Percentiles rank a stretch among this genome's conserved stretches.
These are phyloP conservation scores for Aeoliscus strigatus DNA, from an alignment of 2,797 vertebrate species.

Conservation along the genomic window DNA sequence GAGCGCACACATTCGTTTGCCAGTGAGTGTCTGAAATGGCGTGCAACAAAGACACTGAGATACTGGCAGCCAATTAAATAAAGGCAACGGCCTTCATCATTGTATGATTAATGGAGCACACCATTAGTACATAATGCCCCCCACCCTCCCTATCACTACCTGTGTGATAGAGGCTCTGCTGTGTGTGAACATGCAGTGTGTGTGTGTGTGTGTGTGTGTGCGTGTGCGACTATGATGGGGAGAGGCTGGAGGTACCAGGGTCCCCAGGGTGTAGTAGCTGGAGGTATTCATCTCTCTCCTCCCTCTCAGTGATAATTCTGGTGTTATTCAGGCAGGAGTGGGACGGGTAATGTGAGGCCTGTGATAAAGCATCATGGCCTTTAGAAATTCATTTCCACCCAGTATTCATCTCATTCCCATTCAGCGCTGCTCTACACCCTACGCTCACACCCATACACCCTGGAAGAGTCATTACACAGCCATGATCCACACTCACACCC, in stretches of 20 bases:
- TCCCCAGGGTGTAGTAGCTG: conserved; percentile 68
- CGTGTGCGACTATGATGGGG: conserved; percentile 26
- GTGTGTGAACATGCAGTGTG: conserved; percentile 44
- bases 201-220: conserved; percentile 13
- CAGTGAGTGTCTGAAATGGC: conserved; percentile 52
- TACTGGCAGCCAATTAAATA: conserved; percentile 70
- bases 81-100: conserved; percentile 74
- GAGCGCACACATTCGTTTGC: conserved; percentile 26
- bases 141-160: conserved; percentile 38
- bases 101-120: conserved; percentile 73
- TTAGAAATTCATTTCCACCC: conserved; percentile 84
- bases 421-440: conserved; percentile 61
- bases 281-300: conserved; percentile 75
- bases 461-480: conserved; percentile 54
- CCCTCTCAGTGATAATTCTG: conserved; percentile 69
- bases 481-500: conserved; percentile 57
- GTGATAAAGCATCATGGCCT: conserved; percentile 79
- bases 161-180: conserved; percentile 37
- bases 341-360: conserved; percentile 65
- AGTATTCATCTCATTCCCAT: conserved; percentile 81
- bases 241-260: conserved; percentile 58
- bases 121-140: conserved; percentile 67
- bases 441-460: conserved; percentile 43
- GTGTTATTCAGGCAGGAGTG: conserved; percentile 71
- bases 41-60: conserved; percentile 69